Base-by-base conservation (phyloP, 2,888 invertebrate genomes). In the Podotricha telesiphe region DNA sequence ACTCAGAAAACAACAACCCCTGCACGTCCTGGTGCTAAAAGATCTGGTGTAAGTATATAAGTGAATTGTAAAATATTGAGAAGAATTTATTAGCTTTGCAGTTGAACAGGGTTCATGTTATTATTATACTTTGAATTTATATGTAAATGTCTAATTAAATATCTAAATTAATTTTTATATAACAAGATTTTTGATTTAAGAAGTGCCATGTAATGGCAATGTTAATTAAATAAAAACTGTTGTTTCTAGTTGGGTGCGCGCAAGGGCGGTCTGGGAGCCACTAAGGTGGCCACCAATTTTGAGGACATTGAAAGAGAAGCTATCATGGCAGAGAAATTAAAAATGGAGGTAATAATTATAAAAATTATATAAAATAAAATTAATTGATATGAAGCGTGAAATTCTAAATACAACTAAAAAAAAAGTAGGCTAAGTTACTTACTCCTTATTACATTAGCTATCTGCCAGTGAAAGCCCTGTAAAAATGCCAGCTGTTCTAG, bases 221-320 rank as follows among this genome's bases (percentile, higher is more conserved):
- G 13, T 13, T 3, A 2, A 42, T 42, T 42, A 42, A 6, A 28
- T 28, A 28, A 28, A 28, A 42, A 13, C 4, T 42, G 2, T 4
- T 48, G 17, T 34, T 50, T 62, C 28, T 19, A 97, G 97, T 82
- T 98, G 79, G 98, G 98, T 15, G 95, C 95, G 0, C 98, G 97
- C 75, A 98, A 98, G 84, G 95, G 96, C 50, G 97, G 97, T 0
- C 91, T 99, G 65, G 99, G 99, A 62, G 99, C 99, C 17, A 98
- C 98, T 63, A 97, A 97, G 86, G 98, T 99, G 34, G 96, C 96
- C 80, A 95, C 98, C 4, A 98, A 99, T 90, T 99, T 99, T 86
- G 97, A 97, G 19, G 99, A 98, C 82, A 95, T 99, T 72, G 99
- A 99, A 89, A 95, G 96, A 74, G 96, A 97, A 81, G 99, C 98